Conservation (phyloP, 2,113 vertebrate species). For the Todiramphus chloris region DNA sequence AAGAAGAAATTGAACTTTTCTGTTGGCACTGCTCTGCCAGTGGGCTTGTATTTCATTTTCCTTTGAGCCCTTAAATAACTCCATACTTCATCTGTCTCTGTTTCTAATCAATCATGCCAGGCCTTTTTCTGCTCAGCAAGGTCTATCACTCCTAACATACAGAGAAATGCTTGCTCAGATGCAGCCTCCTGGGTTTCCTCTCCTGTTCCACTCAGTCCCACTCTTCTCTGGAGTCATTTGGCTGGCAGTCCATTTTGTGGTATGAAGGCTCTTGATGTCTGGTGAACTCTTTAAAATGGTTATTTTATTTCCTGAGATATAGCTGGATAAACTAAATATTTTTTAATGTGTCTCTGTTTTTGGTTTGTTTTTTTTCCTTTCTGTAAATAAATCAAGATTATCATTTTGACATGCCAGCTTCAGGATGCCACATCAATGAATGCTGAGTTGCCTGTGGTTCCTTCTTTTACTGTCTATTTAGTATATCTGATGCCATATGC, state of each 20-base stretch:
- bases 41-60: neutral
- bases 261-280: neutral
- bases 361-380: neutral
- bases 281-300: neutral
- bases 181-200: neutral
- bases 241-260: neutral
- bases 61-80: neutral
- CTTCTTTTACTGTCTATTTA: neutral
- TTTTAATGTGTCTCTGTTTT: neutral
- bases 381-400: neutral
- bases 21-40: neutral
- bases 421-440: neutral
- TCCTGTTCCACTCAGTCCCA: neutral
- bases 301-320: neutral
- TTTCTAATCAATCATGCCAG: neutral
- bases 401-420: neutral
- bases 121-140: neutral
- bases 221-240: neutral
- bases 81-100: neutral
- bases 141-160: neutral
- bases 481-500: neutral
- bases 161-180: neutral
- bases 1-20: neutral
- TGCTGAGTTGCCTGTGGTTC: neutral
- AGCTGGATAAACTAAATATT: accelerated